Evolutionary conservation across 2,113 vertebrate genomes (phyloP).

Genomic region (Struthidea cinerea): DNA sequence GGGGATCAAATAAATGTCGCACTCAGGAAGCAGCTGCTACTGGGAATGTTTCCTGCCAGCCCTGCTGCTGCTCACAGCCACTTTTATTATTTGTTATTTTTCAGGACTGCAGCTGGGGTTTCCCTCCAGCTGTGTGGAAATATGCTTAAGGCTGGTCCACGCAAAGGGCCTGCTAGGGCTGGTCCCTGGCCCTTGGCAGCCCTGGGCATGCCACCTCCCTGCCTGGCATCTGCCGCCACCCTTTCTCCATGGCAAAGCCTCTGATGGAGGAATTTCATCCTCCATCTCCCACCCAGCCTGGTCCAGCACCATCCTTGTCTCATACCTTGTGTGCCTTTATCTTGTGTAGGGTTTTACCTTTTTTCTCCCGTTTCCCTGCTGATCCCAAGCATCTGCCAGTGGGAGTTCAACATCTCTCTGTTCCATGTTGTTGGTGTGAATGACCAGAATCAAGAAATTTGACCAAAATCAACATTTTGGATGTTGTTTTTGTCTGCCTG

Average conservation of each 20-base stretch:
- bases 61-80: conserved; percentile 44
- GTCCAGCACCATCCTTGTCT: not conserved
- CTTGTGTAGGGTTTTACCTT: not conserved
- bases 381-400: not conserved
- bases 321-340: rapidly evolving
- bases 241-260: not conserved
- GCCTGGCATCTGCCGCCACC: not conserved
- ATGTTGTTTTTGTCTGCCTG: not conserved
- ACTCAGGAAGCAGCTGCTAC: conserved; percentile 81
- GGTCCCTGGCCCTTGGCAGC: not conserved
- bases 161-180: not conserved
- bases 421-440: rapidly evolving
- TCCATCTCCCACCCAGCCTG: not conserved
- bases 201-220: not conserved
- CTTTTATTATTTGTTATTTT: conserved; percentile 67
- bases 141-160: conserved; percentile 14
- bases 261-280: not conserved
- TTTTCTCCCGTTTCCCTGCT: not conserved
- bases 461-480: not conserved
- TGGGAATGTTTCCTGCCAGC: conserved; percentile 79
- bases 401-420: not conserved
- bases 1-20: conserved; percentile 73
- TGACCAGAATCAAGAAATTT: not conserved
- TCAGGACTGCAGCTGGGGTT: conserved; percentile 73
- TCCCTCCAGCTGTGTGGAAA: conserved; percentile 72